phyloP scores from a whole-genome alignment of 2,888 invertebrate genomes.

The Lasioglossum leucozonium region DNA sequence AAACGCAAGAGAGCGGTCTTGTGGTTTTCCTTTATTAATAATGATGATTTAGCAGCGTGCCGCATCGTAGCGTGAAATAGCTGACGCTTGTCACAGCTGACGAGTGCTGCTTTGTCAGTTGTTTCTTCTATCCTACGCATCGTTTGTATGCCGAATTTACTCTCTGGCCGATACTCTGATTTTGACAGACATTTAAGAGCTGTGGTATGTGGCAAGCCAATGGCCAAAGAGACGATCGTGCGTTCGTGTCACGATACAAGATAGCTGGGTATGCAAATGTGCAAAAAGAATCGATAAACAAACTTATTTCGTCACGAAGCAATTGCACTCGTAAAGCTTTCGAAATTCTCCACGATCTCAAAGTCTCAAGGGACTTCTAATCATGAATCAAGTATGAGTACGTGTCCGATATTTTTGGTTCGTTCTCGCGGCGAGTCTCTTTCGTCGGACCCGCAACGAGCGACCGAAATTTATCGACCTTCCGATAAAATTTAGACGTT shows the following conservation, averaged over 20 bases:
- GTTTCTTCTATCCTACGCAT: constrained; percentile 47
- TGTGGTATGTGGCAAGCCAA: neutral
- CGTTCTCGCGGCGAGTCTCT: constrained; percentile 1
- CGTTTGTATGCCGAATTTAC: constrained; percentile 50
- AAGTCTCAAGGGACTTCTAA: constrained; percentile 20
- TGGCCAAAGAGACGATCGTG: constrained; percentile 38
- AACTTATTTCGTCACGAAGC: constrained; percentile 5
- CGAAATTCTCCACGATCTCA: constrained; percentile 16
- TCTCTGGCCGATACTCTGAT: constrained; percentile 41
- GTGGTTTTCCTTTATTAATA: constrained; percentile 53
- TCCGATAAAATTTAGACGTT: constrained; percentile 29
- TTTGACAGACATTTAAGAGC: constrained; percentile 25
- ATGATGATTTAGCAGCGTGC: constrained; percentile 51
- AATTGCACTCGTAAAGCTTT: constrained; percentile 30
- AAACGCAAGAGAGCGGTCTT: neutral
- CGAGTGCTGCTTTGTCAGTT: constrained; percentile 11
- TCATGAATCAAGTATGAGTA: constrained; percentile 34
- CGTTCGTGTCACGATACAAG: constrained; percentile 37
- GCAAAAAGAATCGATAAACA: neutral
- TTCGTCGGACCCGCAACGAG: constrained; percentile 26
- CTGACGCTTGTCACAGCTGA: neutral
- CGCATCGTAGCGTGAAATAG: constrained; percentile 12
- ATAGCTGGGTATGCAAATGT: neutral
- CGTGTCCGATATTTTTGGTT: constrained; percentile 46
- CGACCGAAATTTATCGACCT: constrained; percentile 25